These are phyloP conservation scores for Chrosomus eos DNA, from an alignment of 2,797 vertebrate genomes.

Conservation along the genomic window DNA sequence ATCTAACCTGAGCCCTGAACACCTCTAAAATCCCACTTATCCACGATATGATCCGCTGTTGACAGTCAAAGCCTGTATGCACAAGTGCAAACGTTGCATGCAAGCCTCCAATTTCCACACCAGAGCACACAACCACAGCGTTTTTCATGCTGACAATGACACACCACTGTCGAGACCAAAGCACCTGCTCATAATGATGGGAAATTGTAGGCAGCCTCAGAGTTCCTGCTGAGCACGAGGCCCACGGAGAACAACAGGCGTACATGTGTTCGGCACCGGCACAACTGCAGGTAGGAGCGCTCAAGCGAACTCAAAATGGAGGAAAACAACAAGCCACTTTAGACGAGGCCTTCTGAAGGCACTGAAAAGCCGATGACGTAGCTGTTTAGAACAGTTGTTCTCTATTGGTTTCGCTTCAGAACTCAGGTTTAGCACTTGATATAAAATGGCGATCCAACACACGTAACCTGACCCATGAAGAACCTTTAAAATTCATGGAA, in stretches of 20 bases:
- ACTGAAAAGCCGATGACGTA: background rate
- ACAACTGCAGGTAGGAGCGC: slow-evolving; percentile 42
- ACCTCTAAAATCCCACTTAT: slow-evolving; percentile 27
- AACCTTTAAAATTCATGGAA: background rate
- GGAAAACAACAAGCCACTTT: slow-evolving; percentile 26
- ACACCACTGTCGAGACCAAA: slow-evolving; percentile 56
- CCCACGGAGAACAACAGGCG: slow-evolving; percentile 45
- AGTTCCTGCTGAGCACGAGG: slow-evolving; percentile 52
- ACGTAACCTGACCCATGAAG: background rate
- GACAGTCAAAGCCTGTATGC: slow-evolving; percentile 19
- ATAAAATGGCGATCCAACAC: background rate
- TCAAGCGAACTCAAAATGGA: slow-evolving; percentile 28
- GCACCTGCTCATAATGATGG: slow-evolving; percentile 60
- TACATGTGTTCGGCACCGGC: slow-evolving; percentile 41
- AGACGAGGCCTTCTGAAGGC: background rate
- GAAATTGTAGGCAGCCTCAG: slow-evolving; percentile 58
- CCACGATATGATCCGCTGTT: slow-evolving; percentile 3
- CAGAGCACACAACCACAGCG: slow-evolving; percentile 31
- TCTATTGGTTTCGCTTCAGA: background rate
- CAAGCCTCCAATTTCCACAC: slow-evolving; percentile 53
- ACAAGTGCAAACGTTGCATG: slow-evolving; percentile 50
- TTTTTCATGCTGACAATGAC: slow-evolving; percentile 56
- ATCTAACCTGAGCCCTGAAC: slow-evolving; percentile 1
- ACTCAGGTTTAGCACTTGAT: background rate
- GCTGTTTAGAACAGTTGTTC: background rate